Conservation (phyloP, 2,888 invertebrate species). For the Automeris io region DNA sequence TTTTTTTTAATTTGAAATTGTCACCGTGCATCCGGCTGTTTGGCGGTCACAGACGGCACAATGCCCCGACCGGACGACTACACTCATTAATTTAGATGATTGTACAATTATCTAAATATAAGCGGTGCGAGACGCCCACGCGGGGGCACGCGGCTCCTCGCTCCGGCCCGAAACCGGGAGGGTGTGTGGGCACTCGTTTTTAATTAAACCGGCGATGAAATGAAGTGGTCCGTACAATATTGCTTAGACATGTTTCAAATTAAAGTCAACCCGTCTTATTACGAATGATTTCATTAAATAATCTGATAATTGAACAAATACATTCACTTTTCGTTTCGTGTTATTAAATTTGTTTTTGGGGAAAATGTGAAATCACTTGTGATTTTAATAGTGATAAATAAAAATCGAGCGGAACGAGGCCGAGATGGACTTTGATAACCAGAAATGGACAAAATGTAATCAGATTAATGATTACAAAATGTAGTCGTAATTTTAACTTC, state of each 20-base stretch:
- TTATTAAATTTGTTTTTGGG: too few relatives aligned
- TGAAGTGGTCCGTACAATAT: conserved; percentile 77
- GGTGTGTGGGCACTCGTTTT: conserved; percentile 75
- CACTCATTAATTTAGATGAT: conserved; percentile 78
- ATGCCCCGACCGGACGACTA: conserved; percentile 72
- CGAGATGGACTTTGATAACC: too few relatives aligned
- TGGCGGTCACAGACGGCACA: conserved; percentile 61
- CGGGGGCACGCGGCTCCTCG: conserved; percentile 61
- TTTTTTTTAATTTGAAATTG: conserved; percentile 49
- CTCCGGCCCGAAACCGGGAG: conserved; percentile 67
- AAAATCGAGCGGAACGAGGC: too few relatives aligned
- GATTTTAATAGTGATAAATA: too few relatives aligned
- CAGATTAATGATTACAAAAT: too few relatives aligned
- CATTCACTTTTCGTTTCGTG: too few relatives aligned
- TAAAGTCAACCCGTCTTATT: conserved; percentile 67
- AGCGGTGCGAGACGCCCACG: conserved; percentile 71
- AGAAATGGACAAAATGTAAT: too few relatives aligned
- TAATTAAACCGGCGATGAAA: conserved; percentile 77
- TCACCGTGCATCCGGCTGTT: conserved; percentile 54
- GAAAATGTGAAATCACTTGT: too few relatives aligned
- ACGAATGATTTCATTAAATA: conserved; percentile 46
- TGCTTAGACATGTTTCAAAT: conserved; percentile 76
- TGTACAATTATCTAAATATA: conserved; percentile 78
- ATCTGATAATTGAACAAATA: conserved; percentile 16
- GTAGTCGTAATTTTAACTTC: too few relatives aligned